Conservation (phyloP, 2,888 invertebrate genomes). For the Cryptus viduatorius region DNA sequence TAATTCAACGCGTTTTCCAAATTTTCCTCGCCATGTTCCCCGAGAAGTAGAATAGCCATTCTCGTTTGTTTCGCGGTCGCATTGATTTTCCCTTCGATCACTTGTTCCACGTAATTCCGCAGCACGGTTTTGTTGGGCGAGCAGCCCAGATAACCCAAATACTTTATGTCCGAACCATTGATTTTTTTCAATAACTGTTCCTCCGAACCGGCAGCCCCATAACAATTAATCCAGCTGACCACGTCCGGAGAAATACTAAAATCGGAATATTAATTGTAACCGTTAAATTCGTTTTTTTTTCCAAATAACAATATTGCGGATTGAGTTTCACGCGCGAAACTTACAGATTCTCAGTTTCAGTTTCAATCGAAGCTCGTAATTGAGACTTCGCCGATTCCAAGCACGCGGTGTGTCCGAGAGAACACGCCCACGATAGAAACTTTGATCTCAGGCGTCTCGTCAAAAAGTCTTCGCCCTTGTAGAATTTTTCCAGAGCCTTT, state of each 20-base stretch:
- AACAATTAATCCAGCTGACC: constrained; percentile 85
- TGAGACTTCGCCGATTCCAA: constrained; percentile 76
- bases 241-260: constrained; percentile 85
- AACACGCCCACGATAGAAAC: constrained; percentile 82
- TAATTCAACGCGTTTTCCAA: constrained; percentile 68
- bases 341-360: constrained; percentile 68
- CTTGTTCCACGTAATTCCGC: constrained; percentile 62
- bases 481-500: constrained; percentile 51
- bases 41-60: constrained; percentile 55
- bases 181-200: constrained; percentile 63
- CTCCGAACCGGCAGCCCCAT: constrained; percentile 80
- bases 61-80: constrained; percentile 53
- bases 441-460: constrained; percentile 77
- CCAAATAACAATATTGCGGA: background rate
- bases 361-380: constrained; percentile 63
- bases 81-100: constrained; percentile 43
- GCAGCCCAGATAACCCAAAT: constrained; percentile 81
- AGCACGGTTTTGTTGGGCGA: constrained; percentile 84
- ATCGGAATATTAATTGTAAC: background rate
- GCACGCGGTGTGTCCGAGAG: constrained; percentile 82
- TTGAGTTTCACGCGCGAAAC: constrained; percentile 13
- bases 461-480: constrained; percentile 75
- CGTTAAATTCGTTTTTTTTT: background rate
- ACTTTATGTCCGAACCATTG: constrained; percentile 76
- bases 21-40: constrained; percentile 59